Evolutionary conservation across 53 echinoderm and acorn worm species (phyloP).

Genomic region (Patiria pectinifera): DNA sequence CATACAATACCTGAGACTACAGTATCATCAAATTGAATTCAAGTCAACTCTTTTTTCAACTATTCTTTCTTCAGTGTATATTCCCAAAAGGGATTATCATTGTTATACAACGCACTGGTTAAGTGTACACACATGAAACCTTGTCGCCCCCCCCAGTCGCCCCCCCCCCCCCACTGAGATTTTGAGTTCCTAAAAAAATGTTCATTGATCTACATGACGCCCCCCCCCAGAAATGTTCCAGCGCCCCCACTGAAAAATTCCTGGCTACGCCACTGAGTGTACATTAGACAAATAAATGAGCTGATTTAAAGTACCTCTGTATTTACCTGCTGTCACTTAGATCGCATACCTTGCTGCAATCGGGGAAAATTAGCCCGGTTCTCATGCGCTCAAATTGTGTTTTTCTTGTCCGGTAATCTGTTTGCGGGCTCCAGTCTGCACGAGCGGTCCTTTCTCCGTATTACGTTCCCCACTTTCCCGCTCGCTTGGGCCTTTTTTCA

Average conservation of each 20-base stretch:
- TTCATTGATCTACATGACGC: no score
- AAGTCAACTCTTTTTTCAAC: no score
- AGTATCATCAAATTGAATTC: no score
- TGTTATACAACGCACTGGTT: neutral
- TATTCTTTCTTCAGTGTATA: neutral
- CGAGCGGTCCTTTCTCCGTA: neutral
- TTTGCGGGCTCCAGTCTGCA: neutral
- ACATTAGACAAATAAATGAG: constrained; percentile 3
- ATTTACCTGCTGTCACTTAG: constrained; percentile 33
- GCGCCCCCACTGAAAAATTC: no score
- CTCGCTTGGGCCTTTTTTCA: neutral
- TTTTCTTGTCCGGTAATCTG: constrained; percentile 49
- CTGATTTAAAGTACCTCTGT: neutral
- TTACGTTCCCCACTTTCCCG: neutral
- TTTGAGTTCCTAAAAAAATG: no score
- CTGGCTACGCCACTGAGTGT: no score
- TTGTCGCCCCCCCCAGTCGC: no score
- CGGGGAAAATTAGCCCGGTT: constrained; percentile 12
- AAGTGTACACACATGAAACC: no score
- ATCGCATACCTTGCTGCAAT: constrained; percentile 22
- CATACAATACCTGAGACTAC: no score
- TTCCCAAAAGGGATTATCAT: neutral
- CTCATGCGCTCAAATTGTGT: constrained; percentile 52
- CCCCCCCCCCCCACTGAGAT: no score
- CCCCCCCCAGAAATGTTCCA: no score